phyloP scores from a whole-genome alignment of 2,888 invertebrate species.

The Blomia tropicalis region DNA sequence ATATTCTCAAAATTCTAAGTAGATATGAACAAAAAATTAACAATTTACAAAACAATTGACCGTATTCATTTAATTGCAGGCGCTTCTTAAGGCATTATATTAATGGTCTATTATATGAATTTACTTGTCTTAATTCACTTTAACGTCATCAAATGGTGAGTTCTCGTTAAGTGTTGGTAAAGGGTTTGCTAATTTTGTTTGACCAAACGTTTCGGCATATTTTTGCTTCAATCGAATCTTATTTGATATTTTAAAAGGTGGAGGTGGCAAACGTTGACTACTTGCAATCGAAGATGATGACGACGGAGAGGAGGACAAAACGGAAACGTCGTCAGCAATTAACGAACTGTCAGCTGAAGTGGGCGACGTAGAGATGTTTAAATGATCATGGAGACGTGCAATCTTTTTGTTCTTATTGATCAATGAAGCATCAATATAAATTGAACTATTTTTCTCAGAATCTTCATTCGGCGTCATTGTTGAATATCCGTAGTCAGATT shows the following conservation, averaged over 20 bases:
- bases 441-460: constrained; percentile 43
- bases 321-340: neutral
- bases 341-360: neutral
- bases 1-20: too few species aligned
- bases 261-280: neutral
- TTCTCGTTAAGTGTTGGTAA: neutral
- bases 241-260: neutral
- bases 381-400: neutral
- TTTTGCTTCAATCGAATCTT: constrained; percentile 1
- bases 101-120: neutral
- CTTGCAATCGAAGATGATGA: neutral
- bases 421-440: constrained; percentile 30
- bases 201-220: neutral
- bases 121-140: neutral
- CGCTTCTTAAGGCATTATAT: neutral
- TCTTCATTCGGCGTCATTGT: constrained; percentile 85
- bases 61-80: too few species aligned
- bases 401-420: neutral
- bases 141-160: neutral
- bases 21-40: neutral
- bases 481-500: constrained; percentile 86
- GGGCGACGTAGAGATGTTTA: constrained; percentile 5
- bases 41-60: too few species aligned
- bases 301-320: neutral
- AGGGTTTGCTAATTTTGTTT: neutral